phyloP scores from a whole-genome alignment of 2,113 vertebrate species.

The Cavia porcellus region DNA sequence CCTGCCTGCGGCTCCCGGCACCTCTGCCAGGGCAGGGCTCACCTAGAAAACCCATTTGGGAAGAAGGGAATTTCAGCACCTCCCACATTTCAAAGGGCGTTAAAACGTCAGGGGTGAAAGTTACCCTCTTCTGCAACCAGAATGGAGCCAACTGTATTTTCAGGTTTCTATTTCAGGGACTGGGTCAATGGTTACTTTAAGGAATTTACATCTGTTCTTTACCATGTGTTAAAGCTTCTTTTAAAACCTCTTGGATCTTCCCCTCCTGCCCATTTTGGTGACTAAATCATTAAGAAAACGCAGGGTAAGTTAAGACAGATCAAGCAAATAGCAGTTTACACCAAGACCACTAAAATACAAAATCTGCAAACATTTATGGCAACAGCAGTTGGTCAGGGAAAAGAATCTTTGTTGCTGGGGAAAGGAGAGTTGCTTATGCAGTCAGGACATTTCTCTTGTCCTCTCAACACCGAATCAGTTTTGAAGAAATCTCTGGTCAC shows the following conservation, averaged over 20 bases:
- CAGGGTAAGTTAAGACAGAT: constrained; percentile 32
- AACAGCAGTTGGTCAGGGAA: background rate
- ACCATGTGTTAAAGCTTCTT: constrained; percentile 37
- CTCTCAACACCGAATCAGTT: background rate
- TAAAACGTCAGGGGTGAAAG: background rate
- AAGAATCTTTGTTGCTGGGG: background rate
- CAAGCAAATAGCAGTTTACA: background rate
- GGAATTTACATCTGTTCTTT: constrained; percentile 70
- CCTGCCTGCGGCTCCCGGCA: background rate
- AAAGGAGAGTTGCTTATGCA: background rate
- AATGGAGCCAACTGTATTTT: constrained; percentile 69
- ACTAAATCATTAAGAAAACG: constrained; percentile 57
- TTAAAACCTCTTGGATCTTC: constrained; percentile 23
- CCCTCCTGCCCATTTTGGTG: background rate
- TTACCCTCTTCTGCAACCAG: background rate
- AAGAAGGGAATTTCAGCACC: background rate
- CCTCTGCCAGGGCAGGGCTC: background rate
- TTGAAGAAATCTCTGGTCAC: constrained; percentile 2
- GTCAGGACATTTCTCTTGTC: background rate
- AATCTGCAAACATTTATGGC: background rate
- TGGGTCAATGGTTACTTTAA: constrained; percentile 70
- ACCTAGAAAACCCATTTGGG: background rate
- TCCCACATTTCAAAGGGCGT: background rate
- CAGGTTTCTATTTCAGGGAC: constrained; percentile 75
- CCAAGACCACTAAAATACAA: constrained; percentile 36